Evolutionary conservation across 2,113 vertebrate genomes (phyloP), one percentile per base, ranked within the genome.

Genomic region (Grus americana): DNA sequence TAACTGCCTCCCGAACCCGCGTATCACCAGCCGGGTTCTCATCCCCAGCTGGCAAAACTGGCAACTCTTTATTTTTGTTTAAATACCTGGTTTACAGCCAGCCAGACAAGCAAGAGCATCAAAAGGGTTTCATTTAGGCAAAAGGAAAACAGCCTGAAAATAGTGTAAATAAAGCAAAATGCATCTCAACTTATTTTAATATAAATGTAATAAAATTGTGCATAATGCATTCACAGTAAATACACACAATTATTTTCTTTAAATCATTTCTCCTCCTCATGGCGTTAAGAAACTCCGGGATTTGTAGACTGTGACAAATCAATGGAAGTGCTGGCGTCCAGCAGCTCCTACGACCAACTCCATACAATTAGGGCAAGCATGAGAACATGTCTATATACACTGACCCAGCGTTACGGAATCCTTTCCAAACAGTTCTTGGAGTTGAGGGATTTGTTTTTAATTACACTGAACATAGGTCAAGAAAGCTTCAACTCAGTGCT

Each of bases 31-130:
- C 98, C 98, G 97, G 97, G 98, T 98, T 98, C 97, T 98, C 98
- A 97, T 98, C 96, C 98, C 98, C 98, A 98, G 98, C 98, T 98
- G 98, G 98, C 97, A 98, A 97, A 98, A 97, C 98, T 98, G 98
- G 97, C 98, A 98, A 97, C 95, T 97, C 97, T 97, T 98, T 98
- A 98, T 98, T 98, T 98, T 96, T 98, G 97, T 97, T 98, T 98
- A 98, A 98, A 98, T 98, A 98, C 97, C 97, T 98, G 98, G 97
- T 98, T 98, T 97, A 92, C 91, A 95, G 98, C 98, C 98, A 98
- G 97, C 95, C 96, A 97, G 94, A 97, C 93, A 97, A 98, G 97
- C 93, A 97, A 98, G 90, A 96, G 91, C 94, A 98, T 97, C 86
- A 97, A 97, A 97, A 97, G 55, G 61, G 92, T 96, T 98, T 97